Evolutionary conservation across 2,113 vertebrate genomes (phyloP).

Genomic region (Opisthocomus hoazin): DNA sequence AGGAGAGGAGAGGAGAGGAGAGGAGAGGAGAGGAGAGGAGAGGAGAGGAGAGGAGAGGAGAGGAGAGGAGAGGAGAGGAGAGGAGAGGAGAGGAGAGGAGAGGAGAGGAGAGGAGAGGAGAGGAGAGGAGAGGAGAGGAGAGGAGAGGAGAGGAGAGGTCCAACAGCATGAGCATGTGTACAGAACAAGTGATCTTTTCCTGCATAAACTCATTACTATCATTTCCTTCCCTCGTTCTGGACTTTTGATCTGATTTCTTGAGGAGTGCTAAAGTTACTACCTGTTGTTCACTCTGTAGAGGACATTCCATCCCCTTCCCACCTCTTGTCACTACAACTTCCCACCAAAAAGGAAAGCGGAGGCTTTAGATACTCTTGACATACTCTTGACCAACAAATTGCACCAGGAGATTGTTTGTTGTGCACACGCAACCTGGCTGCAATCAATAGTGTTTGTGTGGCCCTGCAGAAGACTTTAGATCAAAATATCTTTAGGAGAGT

Average conservation of each 20-base stretch:
- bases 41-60: not conserved
- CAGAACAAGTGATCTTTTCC: not conserved
- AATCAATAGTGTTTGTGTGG: not conserved
- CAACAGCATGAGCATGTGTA: not conserved
- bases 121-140: not conserved
- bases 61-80: not conserved
- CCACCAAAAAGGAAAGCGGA: not conserved
- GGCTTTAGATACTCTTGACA: not conserved
- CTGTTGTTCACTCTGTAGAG: not conserved
- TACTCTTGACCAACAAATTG: no score
- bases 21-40: not conserved
- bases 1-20: not conserved
- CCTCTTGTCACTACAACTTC: not conserved
- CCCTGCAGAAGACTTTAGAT: not conserved
- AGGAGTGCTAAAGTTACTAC: not conserved
- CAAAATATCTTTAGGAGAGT: not conserved
- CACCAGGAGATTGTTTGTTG: not conserved
- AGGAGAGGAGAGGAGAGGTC: not conserved
- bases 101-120: not conserved
- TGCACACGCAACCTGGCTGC: not conserved
- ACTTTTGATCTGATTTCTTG: not conserved
- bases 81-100: not conserved
- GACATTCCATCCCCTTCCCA: not conserved
- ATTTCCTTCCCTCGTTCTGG: not conserved
- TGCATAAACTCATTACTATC: not conserved